Evolutionary conservation across 1,140 invertebrate species (phyloP).

Genomic region (Caenorhabditis tropicalis): DNA sequence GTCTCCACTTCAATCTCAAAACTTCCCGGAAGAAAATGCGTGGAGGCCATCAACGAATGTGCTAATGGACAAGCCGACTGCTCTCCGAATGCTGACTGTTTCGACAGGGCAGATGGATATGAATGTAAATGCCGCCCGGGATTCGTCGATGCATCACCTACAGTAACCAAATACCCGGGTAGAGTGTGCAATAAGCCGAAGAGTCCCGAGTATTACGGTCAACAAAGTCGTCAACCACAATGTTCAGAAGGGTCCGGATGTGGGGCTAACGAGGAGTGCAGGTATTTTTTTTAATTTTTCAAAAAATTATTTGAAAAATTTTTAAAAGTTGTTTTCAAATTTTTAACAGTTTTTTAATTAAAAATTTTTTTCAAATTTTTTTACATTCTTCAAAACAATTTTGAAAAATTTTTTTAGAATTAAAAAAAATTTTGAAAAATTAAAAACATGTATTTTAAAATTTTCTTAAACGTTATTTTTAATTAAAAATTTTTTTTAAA

Average conservation of each 20-base stretch:
- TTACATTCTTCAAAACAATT: too few species aligned
- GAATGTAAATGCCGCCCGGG: slow-evolving; percentile 64
- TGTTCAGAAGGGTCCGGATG: slow-evolving; percentile 55
- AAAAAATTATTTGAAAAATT: too few species aligned
- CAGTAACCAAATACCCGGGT: slow-evolving; percentile 69
- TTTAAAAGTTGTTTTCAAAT: too few species aligned
- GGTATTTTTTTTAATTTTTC: too few species aligned
- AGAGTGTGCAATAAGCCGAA: slow-evolving; percentile 69
- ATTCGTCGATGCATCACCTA: slow-evolving; percentile 69
- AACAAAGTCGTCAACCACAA: slow-evolving; percentile 36
- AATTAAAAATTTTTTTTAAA: too few species aligned
- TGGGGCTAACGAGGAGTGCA: slow-evolving; percentile 59
- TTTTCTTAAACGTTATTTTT: too few species aligned
- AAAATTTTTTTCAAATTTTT: too few species aligned
- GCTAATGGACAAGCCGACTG: slow-evolving; percentile 47
- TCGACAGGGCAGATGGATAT: slow-evolving; percentile 59
- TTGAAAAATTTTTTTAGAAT: too few species aligned
- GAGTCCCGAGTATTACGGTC: slow-evolving; percentile 47
- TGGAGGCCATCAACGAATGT: slow-evolving; percentile 57
- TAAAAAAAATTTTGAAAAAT: too few species aligned
- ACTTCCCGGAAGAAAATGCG: slow-evolving; percentile 57
- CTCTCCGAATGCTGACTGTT: slow-evolving; percentile 56
- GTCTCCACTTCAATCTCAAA: slow-evolving; percentile 54
- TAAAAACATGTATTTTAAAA: too few species aligned
- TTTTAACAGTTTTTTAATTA: too few species aligned